These are phyloP conservation scores for Brenthis daphne DNA, from an alignment of 2,888 invertebrate species.

Conservation along the genomic window DNA sequence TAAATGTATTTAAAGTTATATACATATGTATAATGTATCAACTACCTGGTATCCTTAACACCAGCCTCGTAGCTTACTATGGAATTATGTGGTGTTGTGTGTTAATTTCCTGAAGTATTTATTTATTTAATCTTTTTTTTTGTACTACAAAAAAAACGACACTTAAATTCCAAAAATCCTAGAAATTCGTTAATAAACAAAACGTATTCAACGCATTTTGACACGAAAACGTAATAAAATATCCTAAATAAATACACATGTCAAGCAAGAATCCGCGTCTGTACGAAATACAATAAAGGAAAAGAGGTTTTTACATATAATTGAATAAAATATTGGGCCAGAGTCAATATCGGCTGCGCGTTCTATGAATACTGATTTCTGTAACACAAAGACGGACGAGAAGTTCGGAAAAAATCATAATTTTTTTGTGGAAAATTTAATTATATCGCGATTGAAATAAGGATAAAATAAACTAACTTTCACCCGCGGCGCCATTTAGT, in stretches of 20 bases:
- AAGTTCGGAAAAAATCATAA: not conserved
- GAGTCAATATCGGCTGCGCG: constrained; percentile 47
- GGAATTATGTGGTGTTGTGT: too few relatives aligned
- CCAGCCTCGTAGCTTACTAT: too few relatives aligned
- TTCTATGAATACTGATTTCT: constrained; percentile 47
- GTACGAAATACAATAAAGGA: constrained; percentile 26
- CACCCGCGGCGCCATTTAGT: too few relatives aligned
- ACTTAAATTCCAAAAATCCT: too few relatives aligned
- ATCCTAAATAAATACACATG: constrained; percentile 5
- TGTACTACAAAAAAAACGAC: too few relatives aligned
- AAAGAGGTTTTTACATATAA: constrained; percentile 64
- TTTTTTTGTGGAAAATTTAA: constrained; percentile 9
- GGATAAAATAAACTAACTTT: not conserved
- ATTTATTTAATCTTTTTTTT: too few relatives aligned
- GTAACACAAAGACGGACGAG: constrained; percentile 12
- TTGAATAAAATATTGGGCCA: constrained; percentile 69
- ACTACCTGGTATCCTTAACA: too few relatives aligned
- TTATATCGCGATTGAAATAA: constrained; percentile 5
- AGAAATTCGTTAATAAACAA: too few relatives aligned
- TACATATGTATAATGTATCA: too few relatives aligned
- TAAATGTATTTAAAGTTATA: too few relatives aligned
- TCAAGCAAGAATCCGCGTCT: constrained; percentile 15
- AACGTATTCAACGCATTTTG: not conserved
- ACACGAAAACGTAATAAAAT: not conserved
- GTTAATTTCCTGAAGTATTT: too few relatives aligned